A percentile compares a stretch with the other conserved stretches of the same genome.
phyloP scores from a whole-genome alignment of 2,113 vertebrate species.

The Thalassoma bifasciatum region DNA sequence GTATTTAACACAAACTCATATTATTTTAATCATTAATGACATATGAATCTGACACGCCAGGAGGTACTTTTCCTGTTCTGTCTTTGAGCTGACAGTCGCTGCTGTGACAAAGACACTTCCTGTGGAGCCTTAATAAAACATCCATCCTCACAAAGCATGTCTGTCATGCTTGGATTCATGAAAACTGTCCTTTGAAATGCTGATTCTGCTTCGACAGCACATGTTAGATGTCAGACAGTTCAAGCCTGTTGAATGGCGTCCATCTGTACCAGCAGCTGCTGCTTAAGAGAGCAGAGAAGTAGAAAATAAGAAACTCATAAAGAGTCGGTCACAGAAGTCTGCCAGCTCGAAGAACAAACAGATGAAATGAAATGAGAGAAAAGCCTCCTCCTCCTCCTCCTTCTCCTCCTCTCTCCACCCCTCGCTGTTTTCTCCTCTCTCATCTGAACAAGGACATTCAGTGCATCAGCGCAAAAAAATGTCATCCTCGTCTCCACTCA shows the following conservation, averaged over 20 bases:
- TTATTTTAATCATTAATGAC: too few species aligned
- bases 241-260: background rate
- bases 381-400: conserved; percentile 30
- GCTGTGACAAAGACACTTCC: too few species aligned
- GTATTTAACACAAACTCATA: too few species aligned
- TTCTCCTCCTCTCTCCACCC: conserved; percentile 27
- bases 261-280: background rate
- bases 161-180: too few species aligned
- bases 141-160: too few species aligned
- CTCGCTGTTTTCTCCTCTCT: conserved; percentile 37
- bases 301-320: conserved; percentile 43
- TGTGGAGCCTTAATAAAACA: too few species aligned
- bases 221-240: background rate
- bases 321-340: conserved; percentile 16
- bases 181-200: too few species aligned
- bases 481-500: conserved; percentile 65
- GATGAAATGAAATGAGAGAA: conserved; percentile 42
- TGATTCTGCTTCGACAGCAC: background rate
- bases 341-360: conserved; percentile 41
- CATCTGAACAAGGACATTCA: conserved; percentile 72
- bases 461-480: conserved; percentile 59
- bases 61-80: too few species aligned
- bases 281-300: conserved; percentile 12
- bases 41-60: too few species aligned
- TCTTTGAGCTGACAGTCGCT: too few species aligned